Evolutionary conservation across 2,113 vertebrate genomes (phyloP).

Genomic region (Bothrops jararaca): DNA sequence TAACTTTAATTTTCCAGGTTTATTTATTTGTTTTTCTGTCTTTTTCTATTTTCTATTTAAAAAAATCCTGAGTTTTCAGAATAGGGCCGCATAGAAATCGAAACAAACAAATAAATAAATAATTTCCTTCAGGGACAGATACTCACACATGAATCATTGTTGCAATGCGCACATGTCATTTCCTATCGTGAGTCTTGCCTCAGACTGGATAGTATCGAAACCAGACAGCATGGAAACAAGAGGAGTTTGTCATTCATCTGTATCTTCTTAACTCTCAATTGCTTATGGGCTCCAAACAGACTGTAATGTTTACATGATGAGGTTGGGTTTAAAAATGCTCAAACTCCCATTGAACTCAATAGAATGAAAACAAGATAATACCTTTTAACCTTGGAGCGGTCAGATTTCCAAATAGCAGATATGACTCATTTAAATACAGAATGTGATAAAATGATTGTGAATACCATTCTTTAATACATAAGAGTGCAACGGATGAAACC

Average conservation of each 20-base stretch:
- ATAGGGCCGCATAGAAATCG: too few species aligned
- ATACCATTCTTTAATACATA: background rate
- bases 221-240: background rate
- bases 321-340: background rate
- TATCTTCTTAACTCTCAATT: background rate
- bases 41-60: background rate
- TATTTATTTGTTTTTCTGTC: background rate
- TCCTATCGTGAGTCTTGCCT: background rate
- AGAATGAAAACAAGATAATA: background rate
- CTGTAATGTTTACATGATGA: background rate
- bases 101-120: too few species aligned
- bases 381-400: background rate
- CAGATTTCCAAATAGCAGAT: background rate
- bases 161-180: background rate
- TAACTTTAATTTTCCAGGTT: background rate
- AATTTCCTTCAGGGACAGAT: background rate
- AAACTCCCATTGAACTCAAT: background rate
- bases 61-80: too few species aligned
- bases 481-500: background rate
- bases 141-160: background rate
- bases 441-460: background rate
- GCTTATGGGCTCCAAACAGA: background rate
- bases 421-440: background rate
- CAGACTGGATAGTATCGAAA: background rate
- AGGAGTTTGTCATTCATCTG: background rate